These are phyloP conservation scores for Uropsilus gracilis DNA, from an alignment of 2,113 vertebrate species.

Conservation along the genomic window DNA sequence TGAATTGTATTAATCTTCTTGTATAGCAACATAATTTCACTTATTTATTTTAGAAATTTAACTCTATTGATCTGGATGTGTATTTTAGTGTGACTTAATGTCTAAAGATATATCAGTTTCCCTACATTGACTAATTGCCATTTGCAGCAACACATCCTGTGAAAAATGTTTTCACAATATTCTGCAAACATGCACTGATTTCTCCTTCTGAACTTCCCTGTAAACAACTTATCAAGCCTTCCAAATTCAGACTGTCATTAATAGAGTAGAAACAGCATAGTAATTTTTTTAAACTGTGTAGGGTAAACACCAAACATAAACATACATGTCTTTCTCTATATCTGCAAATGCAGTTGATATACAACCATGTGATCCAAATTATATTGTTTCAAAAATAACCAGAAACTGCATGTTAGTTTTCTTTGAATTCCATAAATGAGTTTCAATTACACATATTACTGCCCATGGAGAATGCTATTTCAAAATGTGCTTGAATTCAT, in stretches of 20 bases:
- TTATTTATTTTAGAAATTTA: slow-evolving; percentile 35
- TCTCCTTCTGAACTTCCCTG: slow-evolving; percentile 76
- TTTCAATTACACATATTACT: slow-evolving; percentile 43
- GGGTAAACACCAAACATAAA: slow-evolving; percentile 72
- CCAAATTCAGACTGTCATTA: slow-evolving; percentile 79
- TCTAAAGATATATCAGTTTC: slow-evolving; percentile 54
- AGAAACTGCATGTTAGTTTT: slow-evolving; percentile 33
- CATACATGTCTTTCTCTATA: background rate
- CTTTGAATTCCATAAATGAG: slow-evolving; percentile 55
- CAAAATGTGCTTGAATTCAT: slow-evolving; percentile 53
- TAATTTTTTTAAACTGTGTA: slow-evolving; percentile 74
- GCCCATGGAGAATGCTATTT: slow-evolving; percentile 47
- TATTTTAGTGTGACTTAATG: slow-evolving; percentile 52
- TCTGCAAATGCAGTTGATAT: slow-evolving; percentile 8
- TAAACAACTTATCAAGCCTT: slow-evolving; percentile 82
- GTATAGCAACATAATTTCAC: background rate
- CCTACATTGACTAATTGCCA: slow-evolving; percentile 73
- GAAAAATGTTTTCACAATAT: slow-evolving; percentile 79
- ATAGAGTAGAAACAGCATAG: slow-evolving; percentile 67
- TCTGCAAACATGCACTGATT: slow-evolving; percentile 76
- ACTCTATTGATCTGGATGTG: slow-evolving; percentile 48
- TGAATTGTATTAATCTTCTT: slow-evolving; percentile 31
- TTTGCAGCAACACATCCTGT: slow-evolving; percentile 63
- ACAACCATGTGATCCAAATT: slow-evolving; percentile 49
- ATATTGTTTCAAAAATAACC: slow-evolving; percentile 58